Conservation (phyloP, 2,113 vertebrate species). For the Odocoileus hemionus region DNA sequence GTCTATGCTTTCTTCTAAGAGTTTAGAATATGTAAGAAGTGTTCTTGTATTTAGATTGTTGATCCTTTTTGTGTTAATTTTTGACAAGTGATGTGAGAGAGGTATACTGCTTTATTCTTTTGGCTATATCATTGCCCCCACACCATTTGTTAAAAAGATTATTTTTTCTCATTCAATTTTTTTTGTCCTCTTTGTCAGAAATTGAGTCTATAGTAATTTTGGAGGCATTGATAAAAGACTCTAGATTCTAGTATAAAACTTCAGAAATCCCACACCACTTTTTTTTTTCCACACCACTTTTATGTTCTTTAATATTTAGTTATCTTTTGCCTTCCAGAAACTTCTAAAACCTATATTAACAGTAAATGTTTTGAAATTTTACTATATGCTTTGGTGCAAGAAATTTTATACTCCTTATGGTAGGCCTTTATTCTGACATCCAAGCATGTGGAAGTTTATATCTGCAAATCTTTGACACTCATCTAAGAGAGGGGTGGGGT, state of each 20-base stretch:
- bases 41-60: not conserved
- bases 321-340: not conserved
- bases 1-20: not conserved
- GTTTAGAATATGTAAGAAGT: not conserved
- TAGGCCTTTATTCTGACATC: not conserved
- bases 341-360: not conserved
- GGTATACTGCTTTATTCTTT: not conserved
- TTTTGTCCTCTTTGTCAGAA: not conserved
- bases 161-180: not conserved
- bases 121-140: not conserved
- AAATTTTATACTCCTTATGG: not conserved
- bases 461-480: not conserved
- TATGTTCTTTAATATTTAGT: not conserved
- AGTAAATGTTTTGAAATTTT: not conserved
- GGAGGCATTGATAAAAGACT: not conserved
- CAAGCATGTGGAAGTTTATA: not conserved
- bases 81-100: not conserved
- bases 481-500: not conserved
- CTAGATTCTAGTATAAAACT: not conserved
- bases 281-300: not conserved
- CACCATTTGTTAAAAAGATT: not conserved
- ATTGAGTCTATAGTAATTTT: not conserved
- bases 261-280: not conserved
- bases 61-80: not conserved
- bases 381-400: not conserved